Percentiles rank a stretch among this genome's conserved stretches.
These are phyloP conservation scores for Asobara japonica DNA, from an alignment of 1,140 invertebrate genomes.

Conservation along the genomic window DNA sequence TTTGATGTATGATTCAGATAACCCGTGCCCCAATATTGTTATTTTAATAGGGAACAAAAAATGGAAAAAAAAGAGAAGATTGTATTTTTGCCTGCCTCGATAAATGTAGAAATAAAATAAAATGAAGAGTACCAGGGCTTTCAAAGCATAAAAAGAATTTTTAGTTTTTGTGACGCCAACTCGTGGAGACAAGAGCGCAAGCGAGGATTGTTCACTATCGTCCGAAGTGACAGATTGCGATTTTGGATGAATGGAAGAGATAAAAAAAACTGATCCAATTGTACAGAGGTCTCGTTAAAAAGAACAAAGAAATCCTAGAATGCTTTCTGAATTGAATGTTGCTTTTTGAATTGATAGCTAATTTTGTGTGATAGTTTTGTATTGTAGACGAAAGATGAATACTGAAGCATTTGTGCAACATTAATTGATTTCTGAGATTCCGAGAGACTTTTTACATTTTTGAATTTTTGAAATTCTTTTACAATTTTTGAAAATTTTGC, in stretches of 20 bases:
- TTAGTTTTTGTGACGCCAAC: not conserved
- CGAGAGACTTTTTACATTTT: too few species aligned
- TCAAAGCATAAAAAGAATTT: not conserved
- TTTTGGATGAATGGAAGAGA: not conserved
- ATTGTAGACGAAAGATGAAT: too few species aligned
- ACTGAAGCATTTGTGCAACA: too few species aligned
- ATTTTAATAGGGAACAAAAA: not conserved
- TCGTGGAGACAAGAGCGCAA: not conserved
- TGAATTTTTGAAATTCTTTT: too few species aligned
- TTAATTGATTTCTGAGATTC: too few species aligned
- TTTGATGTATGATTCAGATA: too few species aligned
- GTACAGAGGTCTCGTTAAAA: not conserved
- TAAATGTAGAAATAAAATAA: not conserved
- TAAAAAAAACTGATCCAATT: not conserved
- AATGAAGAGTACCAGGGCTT: not conserved
- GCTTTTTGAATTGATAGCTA: too few species aligned
- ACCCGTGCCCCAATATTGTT: not conserved
- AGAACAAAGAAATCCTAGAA: not conserved
- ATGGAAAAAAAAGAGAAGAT: not conserved
- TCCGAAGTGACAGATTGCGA: not conserved
- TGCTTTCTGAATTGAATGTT: not conserved
- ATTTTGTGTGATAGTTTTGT: too few species aligned
- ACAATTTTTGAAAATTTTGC: too few species aligned
- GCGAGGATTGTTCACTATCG: not conserved
- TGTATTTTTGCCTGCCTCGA: too few species aligned